Base-by-base conservation (phyloP, 2,113 vertebrate species). In the Octodon degus region DNA sequence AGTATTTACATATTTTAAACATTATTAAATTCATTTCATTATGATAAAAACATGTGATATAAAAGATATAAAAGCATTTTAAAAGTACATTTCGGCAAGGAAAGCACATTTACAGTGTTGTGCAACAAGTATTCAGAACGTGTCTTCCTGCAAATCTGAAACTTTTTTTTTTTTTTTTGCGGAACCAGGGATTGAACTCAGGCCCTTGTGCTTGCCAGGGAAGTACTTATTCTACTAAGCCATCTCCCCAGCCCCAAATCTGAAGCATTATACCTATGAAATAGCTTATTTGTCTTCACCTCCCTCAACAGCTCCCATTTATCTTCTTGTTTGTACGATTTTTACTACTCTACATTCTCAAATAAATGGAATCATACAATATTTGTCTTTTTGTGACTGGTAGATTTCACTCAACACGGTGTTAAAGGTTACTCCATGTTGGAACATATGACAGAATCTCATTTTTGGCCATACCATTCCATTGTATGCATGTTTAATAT, bases 41-140 rank as follows among this genome's bases (percentile, higher is more conserved):
- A 58, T 84, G 12, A 80, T 96, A 27, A 62, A 90, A 92, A 89
- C 20, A 62, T 16, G 81, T 70, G 67, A 55, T 34, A 89, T 58
- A 84, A 91, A 92, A 92, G 63, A 70, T 90, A 82, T 34, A 40
- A 88, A 89, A 93, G 7, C 11, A 81, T 77, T 95, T 97, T 37
- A 83, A 90, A 40, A 81, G 25, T 77, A 60, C 19, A 92, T 19
- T 72, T 80, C 14, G 84, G 74, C 25, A 77, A 77, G 13, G 25
- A 47, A 87, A 85, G 40, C 70, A 27, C 72, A 85, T 58, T 91
- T 72, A 70, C 40, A 30, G 34, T 84, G 43, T 11, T 79, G 47
- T 86, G 27, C 37, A 95, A 90, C 1, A 60, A 2, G 76, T 55
- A 40, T 90, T 76, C 60, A 68, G 3, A 79, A 76, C 6, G 84